A percentile compares a stretch with the other conserved stretches of the same genome.
Conservation (phyloP, 1,140 invertebrate species). For the Artemia franciscana region DNA sequence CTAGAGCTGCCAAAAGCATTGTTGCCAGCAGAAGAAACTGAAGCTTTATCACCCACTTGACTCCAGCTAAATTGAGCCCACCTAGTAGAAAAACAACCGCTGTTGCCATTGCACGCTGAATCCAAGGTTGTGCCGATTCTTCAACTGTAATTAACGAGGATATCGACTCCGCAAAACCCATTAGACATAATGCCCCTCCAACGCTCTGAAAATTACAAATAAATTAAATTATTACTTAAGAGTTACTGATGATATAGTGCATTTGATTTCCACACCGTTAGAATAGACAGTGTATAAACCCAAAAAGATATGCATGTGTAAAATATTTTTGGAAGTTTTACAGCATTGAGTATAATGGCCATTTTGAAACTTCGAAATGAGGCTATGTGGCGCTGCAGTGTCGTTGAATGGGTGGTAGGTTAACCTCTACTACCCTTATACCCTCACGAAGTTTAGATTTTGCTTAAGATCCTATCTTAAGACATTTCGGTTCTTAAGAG, state of each 20-base stretch:
- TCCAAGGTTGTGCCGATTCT: constrained; percentile 32
- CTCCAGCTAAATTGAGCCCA: constrained; percentile 68
- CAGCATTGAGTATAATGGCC: too few relatives aligned
- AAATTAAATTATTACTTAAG: constrained; percentile 7
- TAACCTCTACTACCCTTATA: too few relatives aligned
- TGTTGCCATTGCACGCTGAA: constrained; percentile 52
- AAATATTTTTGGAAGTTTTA: too few relatives aligned
- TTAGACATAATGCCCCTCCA: constrained; percentile 76
- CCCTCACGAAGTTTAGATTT: too few relatives aligned
- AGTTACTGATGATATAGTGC: too few relatives aligned
- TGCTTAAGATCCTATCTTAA: too few relatives aligned
- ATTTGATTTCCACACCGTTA: too few relatives aligned
- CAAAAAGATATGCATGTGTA: background rate
- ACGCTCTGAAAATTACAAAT: constrained; percentile 42
- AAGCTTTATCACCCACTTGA: constrained; percentile 77
- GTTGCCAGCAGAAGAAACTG: constrained; percentile 63
- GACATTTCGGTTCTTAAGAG: too few relatives aligned
- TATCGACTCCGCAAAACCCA: constrained; percentile 88
- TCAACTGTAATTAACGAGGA: constrained; percentile 49
- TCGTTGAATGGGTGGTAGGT: too few relatives aligned
- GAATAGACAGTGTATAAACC: background rate
- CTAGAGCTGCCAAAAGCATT: constrained; percentile 55
- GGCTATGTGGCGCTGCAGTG: too few relatives aligned
- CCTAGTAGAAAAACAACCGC: constrained; percentile 54
- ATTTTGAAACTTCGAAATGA: too few relatives aligned